Evolutionary conservation across 1,140 invertebrate genomes (phyloP).

Genomic region (Brachionus plicatilis): DNA sequence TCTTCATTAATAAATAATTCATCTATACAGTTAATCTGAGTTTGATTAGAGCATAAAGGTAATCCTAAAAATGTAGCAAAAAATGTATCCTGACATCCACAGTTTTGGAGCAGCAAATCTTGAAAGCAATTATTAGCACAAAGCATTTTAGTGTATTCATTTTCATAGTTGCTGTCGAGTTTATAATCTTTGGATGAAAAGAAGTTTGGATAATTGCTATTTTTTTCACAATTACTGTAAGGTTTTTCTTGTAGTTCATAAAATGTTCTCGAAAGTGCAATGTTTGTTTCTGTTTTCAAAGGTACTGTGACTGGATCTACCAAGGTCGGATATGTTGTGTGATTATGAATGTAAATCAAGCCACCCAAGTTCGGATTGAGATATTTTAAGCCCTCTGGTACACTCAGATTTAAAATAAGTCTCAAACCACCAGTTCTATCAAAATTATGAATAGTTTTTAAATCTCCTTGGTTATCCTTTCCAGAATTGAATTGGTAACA

Average conservation of each 20-base stretch:
- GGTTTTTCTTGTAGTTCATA: background rate
- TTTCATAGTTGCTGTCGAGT: background rate
- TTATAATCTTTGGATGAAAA: background rate
- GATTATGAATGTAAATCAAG: background rate
- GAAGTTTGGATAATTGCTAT: background rate
- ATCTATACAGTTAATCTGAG: background rate
- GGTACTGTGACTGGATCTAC: background rate
- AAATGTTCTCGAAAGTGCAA: background rate
- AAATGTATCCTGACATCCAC: background rate
- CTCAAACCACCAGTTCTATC: background rate
- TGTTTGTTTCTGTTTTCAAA: background rate
- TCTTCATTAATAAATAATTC: background rate
- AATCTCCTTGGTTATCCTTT: background rate
- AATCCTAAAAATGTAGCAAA: background rate
- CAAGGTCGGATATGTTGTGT: background rate
- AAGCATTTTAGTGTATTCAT: background rate
- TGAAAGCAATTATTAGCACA: background rate
- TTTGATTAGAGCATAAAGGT: background rate
- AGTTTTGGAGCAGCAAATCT: background rate
- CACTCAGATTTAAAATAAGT: background rate
- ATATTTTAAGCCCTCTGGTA: background rate
- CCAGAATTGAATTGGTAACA: slow-evolving; percentile 28
- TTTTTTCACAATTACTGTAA: background rate
- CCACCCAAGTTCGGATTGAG: background rate
- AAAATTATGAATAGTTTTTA: background rate